Evolutionary conservation across 1,140 invertebrate species (phyloP), one percentile per base, ranked within the genome.

Genomic region (Drosophila kurseongensis): DNA sequence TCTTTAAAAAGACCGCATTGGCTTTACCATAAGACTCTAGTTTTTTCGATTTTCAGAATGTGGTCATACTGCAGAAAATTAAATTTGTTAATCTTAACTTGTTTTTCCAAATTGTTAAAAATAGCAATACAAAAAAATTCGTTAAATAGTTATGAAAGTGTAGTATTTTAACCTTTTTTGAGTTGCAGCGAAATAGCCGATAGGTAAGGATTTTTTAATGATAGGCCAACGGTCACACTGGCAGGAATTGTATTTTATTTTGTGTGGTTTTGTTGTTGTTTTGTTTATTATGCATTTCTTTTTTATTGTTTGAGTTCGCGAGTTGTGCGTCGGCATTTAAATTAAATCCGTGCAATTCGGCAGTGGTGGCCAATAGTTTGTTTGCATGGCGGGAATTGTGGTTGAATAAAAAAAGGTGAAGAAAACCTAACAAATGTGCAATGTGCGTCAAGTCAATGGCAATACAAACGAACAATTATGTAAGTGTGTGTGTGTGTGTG

Each of bases 391-490:
- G 62, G 29, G 50, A 48, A 32, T 32, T 23, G 10, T 10, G 27
- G 4, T 27, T 13, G 55, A 45, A 42, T 51, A 38, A 40, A 29
- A 38, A 52, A 55, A 16, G 14, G 38, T 16, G 12, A 16, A 6
- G 32, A 67, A 82, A 54, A 45, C 13, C 57, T 35, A 42, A 48
- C 36, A 68, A 76, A 73, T 77, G 68, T 65, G 63, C 62, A 74
- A 85, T 84, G 68, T 86, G 78, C 78, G 68, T 74, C 47, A 65
- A 80, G 38, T 61, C 50, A 74, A 52, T 55, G 74, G 55, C 69
- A 62, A 86, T 63, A 86, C 71, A 86, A 69, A 54, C 48, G 47
- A 83, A 61, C 78, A 88, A 88, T 86, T 86, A 86, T 89, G 83
- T 86, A 86, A 86, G 83, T 86, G 83, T 79, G 57, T 82, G 55